Conservation (phyloP, 1,140 invertebrate genomes). For the Tetraneura akinire region DNA sequence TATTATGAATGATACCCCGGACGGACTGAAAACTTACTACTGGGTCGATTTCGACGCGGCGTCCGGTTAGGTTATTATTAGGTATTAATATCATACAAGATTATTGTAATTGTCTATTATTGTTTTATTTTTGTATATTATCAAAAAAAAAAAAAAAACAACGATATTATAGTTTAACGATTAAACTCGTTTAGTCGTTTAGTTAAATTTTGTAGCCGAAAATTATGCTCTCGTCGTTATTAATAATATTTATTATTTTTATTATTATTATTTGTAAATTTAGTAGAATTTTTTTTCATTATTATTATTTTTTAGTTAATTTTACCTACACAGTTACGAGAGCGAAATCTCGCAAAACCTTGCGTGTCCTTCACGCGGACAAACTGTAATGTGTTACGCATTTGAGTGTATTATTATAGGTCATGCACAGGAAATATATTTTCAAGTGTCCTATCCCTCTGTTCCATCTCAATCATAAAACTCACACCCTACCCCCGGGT, state of each 20-base stretch:
- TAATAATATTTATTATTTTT: too few species aligned
- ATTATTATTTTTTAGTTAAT: conserved; percentile 11
- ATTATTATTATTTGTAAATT: conserved; percentile 27
- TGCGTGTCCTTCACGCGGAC: neutral
- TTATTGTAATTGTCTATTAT: conserved; percentile 30
- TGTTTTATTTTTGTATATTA: neutral
- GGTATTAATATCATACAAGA: neutral
- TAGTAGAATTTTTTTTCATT: conserved; percentile 25
- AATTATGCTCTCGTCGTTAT: conserved; percentile 22
- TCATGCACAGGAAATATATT: conserved; percentile 44
- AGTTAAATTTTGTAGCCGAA: conserved; percentile 7
- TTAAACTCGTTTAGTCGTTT: neutral
- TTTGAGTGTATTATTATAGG: conserved; percentile 45
- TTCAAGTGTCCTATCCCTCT: neutral
- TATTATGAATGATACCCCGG: conserved; percentile 6
- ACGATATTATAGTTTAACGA: neutral
- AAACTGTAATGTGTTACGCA: neutral
- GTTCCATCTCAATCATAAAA: neutral
- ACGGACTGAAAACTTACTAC: too few species aligned
- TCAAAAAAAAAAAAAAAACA: neutral
- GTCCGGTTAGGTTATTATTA: neutral
- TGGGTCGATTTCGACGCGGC: neutral
- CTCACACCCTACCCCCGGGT: too few species aligned
- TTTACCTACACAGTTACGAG: neutral
- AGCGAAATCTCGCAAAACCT: neutral